Conservation (phyloP, 64 coral and sea anemone species). For the Hydrozoanthus tunicans region DNA sequence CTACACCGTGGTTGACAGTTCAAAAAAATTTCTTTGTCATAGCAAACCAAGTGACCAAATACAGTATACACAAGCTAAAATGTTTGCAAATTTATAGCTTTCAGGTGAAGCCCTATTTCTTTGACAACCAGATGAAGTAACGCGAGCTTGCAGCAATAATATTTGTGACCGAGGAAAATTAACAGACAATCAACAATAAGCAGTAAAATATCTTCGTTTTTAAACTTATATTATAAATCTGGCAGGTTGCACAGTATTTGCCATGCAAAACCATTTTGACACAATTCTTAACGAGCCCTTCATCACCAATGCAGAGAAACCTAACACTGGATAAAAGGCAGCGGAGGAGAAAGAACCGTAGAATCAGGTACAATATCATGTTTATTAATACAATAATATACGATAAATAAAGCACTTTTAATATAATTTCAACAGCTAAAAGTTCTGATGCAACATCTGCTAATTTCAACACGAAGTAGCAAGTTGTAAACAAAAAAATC, state of each 20-base stretch:
- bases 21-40: neutral
- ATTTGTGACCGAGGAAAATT: too few relatives aligned
- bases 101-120: too few relatives aligned
- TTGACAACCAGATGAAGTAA: too few relatives aligned
- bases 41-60: neutral
- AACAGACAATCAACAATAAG: too few relatives aligned
- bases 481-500: slow-evolving; percentile 4
- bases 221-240: too few relatives aligned
- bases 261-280: too few relatives aligned
- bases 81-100: neutral
- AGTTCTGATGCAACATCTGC: slow-evolving; percentile 60
- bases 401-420: slow-evolving; percentile 1
- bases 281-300: too few relatives aligned
- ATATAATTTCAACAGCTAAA: slow-evolving; percentile 1
- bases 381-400: neutral
- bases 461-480: neutral
- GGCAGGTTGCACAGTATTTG: too few relatives aligned
- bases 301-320: too few relatives aligned
- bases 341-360: neutral
- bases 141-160: too few relatives aligned
- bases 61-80: neutral
- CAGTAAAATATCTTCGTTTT: too few relatives aligned
- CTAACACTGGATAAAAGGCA: neutral
- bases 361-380: neutral
- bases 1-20: neutral